A percentile compares a stretch with the other conserved stretches of the same genome.
These are phyloP conservation scores for Tenebrio molitor DNA, from an alignment of 1,140 invertebrate species.

Conservation along the genomic window DNA sequence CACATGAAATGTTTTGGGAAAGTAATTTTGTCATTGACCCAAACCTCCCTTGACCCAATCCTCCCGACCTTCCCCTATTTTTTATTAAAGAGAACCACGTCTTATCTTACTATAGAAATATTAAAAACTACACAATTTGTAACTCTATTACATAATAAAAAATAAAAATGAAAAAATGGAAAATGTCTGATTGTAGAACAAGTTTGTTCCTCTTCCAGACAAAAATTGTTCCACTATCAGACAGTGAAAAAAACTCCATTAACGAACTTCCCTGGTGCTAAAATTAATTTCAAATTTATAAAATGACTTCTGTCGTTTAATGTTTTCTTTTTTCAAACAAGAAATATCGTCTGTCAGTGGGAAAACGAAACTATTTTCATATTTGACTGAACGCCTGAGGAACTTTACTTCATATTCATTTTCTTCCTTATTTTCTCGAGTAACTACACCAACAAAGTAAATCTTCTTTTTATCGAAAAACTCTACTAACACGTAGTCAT, in stretches of 20 bases:
- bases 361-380: neutral
- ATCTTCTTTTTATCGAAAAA: no score
- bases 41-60: no score
- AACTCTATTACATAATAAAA: no score
- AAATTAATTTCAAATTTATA: neutral
- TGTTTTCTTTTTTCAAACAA: neutral
- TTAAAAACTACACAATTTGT: no score
- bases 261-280: neutral
- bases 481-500: neutral
- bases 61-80: no score
- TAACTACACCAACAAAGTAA: no score
- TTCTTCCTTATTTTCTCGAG: neutral
- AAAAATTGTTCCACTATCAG: neutral
- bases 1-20: no score
- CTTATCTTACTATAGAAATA: no score
- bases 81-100: no score
- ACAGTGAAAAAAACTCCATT: neutral
- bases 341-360: neutral
- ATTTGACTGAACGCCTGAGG: neutral
- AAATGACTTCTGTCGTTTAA: neutral
- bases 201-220: neutral
- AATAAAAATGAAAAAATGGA: neutral
- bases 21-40: no score
- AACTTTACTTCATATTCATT: neutral
- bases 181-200: neutral